phyloP scores from a whole-genome alignment of 2,888 invertebrate genomes.

The Melanargia galathea region DNA sequence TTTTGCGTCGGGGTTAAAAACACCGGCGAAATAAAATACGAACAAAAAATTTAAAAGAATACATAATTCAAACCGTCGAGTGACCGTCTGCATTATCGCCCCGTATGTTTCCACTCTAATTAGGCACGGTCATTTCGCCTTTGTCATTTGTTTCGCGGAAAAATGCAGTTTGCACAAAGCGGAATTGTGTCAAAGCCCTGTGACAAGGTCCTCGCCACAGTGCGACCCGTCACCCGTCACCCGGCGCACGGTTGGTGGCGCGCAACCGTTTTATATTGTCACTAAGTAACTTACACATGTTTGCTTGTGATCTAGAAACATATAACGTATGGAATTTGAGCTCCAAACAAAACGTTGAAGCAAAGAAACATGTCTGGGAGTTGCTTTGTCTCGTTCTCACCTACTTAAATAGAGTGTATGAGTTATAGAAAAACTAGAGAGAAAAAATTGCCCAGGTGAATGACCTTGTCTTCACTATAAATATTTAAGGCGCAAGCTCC shows the following conservation, averaged over 20 bases:
- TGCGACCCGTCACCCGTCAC: background rate
- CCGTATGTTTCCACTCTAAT: constrained; percentile 60
- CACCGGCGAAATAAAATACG: no score
- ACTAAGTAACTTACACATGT: constrained; percentile 35
- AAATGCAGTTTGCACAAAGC: constrained; percentile 64
- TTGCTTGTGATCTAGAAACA: constrained; percentile 26
- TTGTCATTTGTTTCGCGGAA: constrained; percentile 73
- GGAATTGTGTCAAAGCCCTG: constrained; percentile 59
- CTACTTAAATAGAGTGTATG: no score
- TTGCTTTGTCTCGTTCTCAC: no score
- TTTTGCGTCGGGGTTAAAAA: no score
- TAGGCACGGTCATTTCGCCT: constrained; percentile 63
- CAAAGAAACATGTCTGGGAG: no score
- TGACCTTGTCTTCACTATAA: no score
- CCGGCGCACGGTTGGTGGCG: constrained; percentile 29
- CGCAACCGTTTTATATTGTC: constrained; percentile 31
- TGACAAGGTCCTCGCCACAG: constrained; percentile 46
- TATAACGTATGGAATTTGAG: no score
- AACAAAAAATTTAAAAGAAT: no score
- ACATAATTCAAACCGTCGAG: background rate
- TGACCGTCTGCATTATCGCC: constrained; percentile 11
- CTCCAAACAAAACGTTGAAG: no score
- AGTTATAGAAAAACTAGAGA: no score
- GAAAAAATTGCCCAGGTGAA: no score
- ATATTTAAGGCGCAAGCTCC: no score